A percentile compares a stretch with the other conserved stretches of the same genome.
Evolutionary conservation across 2,888 invertebrate species (phyloP).

Genomic region (Nomada goodeniana): DNA sequence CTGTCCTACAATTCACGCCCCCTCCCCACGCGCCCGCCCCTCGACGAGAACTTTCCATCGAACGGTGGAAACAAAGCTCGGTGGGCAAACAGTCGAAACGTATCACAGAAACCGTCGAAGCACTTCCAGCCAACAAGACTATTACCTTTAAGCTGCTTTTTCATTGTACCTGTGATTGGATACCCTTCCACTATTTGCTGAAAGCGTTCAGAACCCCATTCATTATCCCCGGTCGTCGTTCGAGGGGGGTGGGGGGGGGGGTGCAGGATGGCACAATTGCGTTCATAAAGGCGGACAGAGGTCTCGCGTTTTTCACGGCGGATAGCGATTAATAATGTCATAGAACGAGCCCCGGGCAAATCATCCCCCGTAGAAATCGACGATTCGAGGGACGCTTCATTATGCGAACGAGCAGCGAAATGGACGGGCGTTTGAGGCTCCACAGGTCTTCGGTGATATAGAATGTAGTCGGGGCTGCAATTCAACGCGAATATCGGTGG

Average conservation of each 20-base stretch:
- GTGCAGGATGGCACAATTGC: slow-evolving; percentile 2
- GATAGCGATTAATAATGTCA: slow-evolving; percentile 9
- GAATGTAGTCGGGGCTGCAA: neutral
- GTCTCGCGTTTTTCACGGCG: neutral
- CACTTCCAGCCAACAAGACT: slow-evolving; percentile 14
- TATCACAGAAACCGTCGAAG: neutral
- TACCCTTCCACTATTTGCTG: slow-evolving; percentile 1
- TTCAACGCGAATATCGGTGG: slow-evolving; percentile 23
- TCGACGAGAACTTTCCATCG: neutral
- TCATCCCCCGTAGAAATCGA: slow-evolving; percentile 1
- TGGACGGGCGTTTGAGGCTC: slow-evolving; percentile 2
- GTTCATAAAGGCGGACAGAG: neutral
- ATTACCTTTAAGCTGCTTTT: slow-evolving; percentile 11
- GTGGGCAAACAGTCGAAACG: neutral
- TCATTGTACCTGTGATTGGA: neutral
- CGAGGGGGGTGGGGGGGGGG: neutral
- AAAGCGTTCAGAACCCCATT: neutral
- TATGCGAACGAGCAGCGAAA: slow-evolving; percentile 27
- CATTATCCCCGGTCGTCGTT: neutral
- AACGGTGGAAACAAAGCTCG: slow-evolving; percentile 8
- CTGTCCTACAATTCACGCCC: neutral
- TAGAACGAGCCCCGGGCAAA: neutral
- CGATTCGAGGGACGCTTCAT: slow-evolving; percentile 11
- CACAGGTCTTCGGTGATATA: neutral
- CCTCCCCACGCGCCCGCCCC: neutral